phyloP scores from a whole-genome alignment of 2,797 vertebrate species.

The Falco columbarius region DNA sequence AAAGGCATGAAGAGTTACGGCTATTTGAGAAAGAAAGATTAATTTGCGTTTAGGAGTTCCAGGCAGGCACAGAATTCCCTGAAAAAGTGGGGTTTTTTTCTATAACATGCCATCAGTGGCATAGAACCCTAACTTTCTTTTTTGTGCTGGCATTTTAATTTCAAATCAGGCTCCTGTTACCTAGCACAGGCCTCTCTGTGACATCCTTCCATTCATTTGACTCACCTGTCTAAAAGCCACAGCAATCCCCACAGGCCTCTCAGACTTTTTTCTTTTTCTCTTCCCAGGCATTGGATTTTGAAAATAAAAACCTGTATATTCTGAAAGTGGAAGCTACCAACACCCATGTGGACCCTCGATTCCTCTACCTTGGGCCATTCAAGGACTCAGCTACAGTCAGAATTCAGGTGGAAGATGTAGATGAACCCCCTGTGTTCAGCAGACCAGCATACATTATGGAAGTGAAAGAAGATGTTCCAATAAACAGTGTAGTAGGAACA shows the following conservation, averaged over 20 bases:
- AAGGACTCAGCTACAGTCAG: constrained; percentile 87
- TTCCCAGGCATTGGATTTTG: constrained; percentile 88
- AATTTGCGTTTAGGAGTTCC: background rate
- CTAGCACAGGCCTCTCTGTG: background rate
- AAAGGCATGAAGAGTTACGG: background rate
- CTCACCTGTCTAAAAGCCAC: background rate
- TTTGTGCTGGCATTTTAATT: background rate
- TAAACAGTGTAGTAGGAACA: constrained; percentile 82
- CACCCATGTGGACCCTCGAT: constrained; percentile 83
- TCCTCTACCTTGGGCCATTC: constrained; percentile 87
- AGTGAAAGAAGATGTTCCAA: constrained; percentile 86
- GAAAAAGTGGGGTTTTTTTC: background rate
- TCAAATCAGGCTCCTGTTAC: background rate
- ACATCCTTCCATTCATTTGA: background rate
- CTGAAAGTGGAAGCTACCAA: constrained; percentile 92
- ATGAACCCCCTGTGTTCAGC: constrained; percentile 91
- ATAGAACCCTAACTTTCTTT: background rate
- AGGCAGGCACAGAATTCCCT: background rate
- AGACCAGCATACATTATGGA: constrained; percentile 87
- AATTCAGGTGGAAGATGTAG: constrained; percentile 89
- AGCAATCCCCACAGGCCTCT: background rate
- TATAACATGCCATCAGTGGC: background rate
- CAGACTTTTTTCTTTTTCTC: background rate
- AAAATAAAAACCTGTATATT: constrained; percentile 87
- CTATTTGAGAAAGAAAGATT: background rate